Base-by-base conservation (phyloP, 2,888 invertebrate genomes). In the Isoperla grammatica region DNA sequence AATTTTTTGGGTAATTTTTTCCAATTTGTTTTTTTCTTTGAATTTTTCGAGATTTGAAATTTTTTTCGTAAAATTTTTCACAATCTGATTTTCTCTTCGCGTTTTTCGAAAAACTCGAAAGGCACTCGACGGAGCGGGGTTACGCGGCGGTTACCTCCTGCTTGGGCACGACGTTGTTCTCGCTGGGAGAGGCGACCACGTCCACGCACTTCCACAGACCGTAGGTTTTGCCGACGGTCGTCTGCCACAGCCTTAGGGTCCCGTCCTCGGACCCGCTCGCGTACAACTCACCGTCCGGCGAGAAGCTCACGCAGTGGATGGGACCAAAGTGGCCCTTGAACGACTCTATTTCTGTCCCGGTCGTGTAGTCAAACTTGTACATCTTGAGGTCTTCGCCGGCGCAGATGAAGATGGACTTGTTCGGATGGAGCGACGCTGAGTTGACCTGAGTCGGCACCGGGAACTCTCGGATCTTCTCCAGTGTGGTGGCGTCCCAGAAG, bases 311-410 rank as follows among this genome's bases (percentile, higher is more conserved):
- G 75, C 94, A 93, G 75, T 98, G 97, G 17, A 97, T 89, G 6
- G 97, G 95, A 0, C 97, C 97, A 78, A 98, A 98, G 76, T 98
- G 97, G 1, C 97, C 97, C 74, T 96, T 97, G 77, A 94, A 97
- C 11, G 93, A 95, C 80, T 98, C 97, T 65, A 96, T 83, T 80
- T 96, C 96, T 65, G 84, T 84, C 65, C 96, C 96, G 50, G 90
- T 91, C 64, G 86, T 86, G 71, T 90, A 96, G 74, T 97, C 94
- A 72, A 89, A 95, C 78, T 98, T 98, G 79, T 98, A 98, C 79
- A 98, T 93, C 75, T 95, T 96, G 69, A 97, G 88, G 75, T 98
- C 96, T 73, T 97, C 96, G 1, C 97, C 97, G 53, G 94, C 96
- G 71, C 95, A 95, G 9, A 96, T 95, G 76, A 97, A 97, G 55